Percentiles rank a stretch among this genome's conserved stretches.
These are phyloP conservation scores for Ariopsis seemanni DNA, from an alignment of 2,113 vertebrate species.

Conservation along the genomic window DNA sequence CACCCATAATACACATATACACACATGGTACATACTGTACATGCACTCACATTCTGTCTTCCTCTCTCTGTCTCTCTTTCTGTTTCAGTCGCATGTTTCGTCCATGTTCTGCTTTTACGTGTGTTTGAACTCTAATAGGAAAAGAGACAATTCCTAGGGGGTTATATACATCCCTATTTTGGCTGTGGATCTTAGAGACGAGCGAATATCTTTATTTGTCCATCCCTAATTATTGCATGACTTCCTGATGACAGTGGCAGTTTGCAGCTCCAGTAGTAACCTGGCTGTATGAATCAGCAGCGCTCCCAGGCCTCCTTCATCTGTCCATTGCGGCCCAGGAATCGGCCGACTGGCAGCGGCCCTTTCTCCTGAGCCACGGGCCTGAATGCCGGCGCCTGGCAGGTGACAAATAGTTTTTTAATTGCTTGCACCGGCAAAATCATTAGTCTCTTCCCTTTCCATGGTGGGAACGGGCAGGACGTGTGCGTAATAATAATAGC, in stretches of 20 bases:
- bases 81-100: neutral
- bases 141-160: constrained; percentile 27
- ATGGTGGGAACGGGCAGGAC: constrained; percentile 71
- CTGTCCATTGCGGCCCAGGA: constrained; percentile 32
- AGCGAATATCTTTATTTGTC: constrained; percentile 69
- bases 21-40: neutral
- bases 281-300: constrained; percentile 80
- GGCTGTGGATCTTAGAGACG: constrained; percentile 57
- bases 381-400: constrained; percentile 71
- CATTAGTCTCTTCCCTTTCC: constrained; percentile 81
- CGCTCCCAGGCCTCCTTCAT: constrained; percentile 59
- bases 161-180: constrained; percentile 68
- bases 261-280: constrained; percentile 71
- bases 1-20: neutral
- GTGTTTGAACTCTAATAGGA: constrained; percentile 14
- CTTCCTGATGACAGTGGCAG: constrained; percentile 74
- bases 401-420: constrained; percentile 92
- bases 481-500: constrained; percentile 79
- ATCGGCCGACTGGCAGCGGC: constrained; percentile 10
- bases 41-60: neutral
- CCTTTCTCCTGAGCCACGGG: constrained; percentile 62
- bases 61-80: neutral
- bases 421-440: constrained; percentile 88
- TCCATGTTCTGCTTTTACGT: constrained; percentile 9
- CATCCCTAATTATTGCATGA: constrained; percentile 79